Percentiles rank a stretch among this genome's conserved stretches.
phyloP scores from a whole-genome alignment of 2,113 vertebrate species.

The Potamarius usumacintae region DNA sequence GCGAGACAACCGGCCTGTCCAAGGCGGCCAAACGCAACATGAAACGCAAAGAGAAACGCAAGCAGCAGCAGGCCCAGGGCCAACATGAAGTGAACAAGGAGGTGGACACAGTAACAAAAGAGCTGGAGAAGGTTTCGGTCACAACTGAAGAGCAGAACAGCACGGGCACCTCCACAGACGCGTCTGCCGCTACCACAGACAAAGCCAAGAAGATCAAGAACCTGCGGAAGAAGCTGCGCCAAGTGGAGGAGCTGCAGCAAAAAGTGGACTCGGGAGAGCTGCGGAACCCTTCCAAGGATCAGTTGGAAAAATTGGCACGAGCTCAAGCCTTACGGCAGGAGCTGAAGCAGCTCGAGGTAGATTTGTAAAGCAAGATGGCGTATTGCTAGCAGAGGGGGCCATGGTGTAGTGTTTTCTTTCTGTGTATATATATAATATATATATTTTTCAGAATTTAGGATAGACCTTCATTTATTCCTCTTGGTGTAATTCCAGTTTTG shows the following conservation, averaged over 20 bases:
- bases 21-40: conserved; percentile 90
- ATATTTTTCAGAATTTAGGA: conserved; percentile 31
- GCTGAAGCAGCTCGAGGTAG: conserved; percentile 78
- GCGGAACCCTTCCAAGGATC: conserved; percentile 82
- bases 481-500: conserved; percentile 30
- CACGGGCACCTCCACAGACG: conserved; percentile 35
- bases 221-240: conserved; percentile 89
- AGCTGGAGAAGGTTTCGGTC: conserved; percentile 73
- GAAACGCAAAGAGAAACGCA: conserved; percentile 91
- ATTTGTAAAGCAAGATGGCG: conserved; percentile 68
- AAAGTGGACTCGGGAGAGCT: conserved; percentile 86
- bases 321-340: conserved; percentile 77
- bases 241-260: conserved; percentile 87
- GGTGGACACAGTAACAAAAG: conserved; percentile 69
- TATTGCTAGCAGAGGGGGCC: not conserved
- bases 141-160: conserved; percentile 43
- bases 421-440: not conserved
- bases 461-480: conserved; percentile 34
- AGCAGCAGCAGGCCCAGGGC: conserved; percentile 73
- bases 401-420: conserved; percentile 12
- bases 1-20: conserved; percentile 74
- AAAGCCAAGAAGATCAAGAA: conserved; percentile 87
- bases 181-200: conserved; percentile 64
- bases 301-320: conserved; percentile 86
- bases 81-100: conserved; percentile 56